phyloP scores from a whole-genome alignment of 2,113 vertebrate genomes.

The Onychostruthus taczanowskii region DNA sequence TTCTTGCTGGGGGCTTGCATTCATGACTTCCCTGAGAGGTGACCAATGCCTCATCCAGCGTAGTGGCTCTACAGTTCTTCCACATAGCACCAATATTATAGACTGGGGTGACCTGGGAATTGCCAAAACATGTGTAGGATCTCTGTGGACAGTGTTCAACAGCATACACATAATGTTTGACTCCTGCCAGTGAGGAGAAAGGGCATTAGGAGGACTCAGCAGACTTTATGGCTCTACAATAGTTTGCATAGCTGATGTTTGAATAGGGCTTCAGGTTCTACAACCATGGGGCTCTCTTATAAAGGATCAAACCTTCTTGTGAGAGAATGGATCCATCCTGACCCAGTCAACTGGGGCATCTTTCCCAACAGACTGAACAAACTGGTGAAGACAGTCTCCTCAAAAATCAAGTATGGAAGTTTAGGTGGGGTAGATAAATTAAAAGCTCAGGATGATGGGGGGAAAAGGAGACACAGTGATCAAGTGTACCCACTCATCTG shows the following conservation, averaged over 20 bases:
- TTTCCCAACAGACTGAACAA: background rate
- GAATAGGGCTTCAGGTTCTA: background rate
- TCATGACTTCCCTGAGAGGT: background rate
- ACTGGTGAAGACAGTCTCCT: background rate
- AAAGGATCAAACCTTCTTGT: background rate
- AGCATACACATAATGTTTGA: background rate
- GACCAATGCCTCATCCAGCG: background rate
- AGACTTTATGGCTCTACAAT: background rate
- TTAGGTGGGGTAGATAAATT: background rate
- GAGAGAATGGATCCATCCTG: background rate
- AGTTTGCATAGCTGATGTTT: background rate
- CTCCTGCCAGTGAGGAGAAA: background rate
- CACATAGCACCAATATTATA: background rate
- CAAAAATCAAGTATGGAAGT: background rate
- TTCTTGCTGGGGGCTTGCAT: background rate
- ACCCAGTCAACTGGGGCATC: background rate
- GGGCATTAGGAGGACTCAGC: background rate
- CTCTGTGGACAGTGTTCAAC: background rate
- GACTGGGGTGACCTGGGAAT: background rate
- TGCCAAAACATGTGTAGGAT: background rate
- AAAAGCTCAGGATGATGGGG: background rate
- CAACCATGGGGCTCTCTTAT: background rate
- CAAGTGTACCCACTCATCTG: rapidly evolving
- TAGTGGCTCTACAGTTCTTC: background rate
- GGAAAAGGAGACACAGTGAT: background rate